A percentile compares a stretch with the other conserved stretches of the same genome.
These are phyloP conservation scores for Drosophila pectinifera DNA, from an alignment of 1,140 invertebrate genomes.

Conservation along the genomic window DNA sequence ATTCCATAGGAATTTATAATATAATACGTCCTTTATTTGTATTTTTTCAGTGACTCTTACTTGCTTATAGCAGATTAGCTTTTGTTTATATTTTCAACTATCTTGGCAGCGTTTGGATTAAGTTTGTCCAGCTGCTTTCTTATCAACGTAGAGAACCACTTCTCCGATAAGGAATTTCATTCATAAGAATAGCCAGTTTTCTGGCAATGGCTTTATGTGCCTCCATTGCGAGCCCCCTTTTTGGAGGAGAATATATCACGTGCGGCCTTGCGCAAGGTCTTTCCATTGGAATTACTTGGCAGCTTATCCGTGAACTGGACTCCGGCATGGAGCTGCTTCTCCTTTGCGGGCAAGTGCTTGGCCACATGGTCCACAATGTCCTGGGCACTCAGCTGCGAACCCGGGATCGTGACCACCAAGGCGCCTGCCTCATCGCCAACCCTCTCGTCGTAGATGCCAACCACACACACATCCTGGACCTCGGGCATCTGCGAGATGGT, in stretches of 20 bases:
- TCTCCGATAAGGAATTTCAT: constrained; percentile 9
- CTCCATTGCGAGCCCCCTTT: background rate
- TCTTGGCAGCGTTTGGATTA: background rate
- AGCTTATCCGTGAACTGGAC: constrained; percentile 86
- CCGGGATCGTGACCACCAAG: constrained; percentile 52
- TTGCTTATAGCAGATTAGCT: no score
- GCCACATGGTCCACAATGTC: constrained; percentile 69
- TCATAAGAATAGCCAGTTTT: background rate
- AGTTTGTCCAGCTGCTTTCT: background rate
- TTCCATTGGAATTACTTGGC: constrained; percentile 18
- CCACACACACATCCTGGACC: constrained; percentile 72
- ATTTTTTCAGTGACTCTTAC: background rate
- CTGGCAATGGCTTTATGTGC: background rate
- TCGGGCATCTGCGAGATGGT: constrained; percentile 49
- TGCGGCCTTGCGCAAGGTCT: constrained; percentile 1
- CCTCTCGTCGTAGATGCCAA: constrained; percentile 67
- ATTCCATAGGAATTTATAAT: no score
- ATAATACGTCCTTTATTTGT: no score
- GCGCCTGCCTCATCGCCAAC: constrained; percentile 68
- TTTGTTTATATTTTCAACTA: constrained; percentile 2
- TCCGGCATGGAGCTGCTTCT: constrained; percentile 87
- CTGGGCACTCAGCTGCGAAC: constrained; percentile 38
- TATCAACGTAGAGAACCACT: background rate
- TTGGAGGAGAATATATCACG: background rate
- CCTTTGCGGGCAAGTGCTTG: constrained; percentile 77